phyloP scores from a whole-genome alignment of 2,888 invertebrate genomes.

The Isotomurus palustris region DNA sequence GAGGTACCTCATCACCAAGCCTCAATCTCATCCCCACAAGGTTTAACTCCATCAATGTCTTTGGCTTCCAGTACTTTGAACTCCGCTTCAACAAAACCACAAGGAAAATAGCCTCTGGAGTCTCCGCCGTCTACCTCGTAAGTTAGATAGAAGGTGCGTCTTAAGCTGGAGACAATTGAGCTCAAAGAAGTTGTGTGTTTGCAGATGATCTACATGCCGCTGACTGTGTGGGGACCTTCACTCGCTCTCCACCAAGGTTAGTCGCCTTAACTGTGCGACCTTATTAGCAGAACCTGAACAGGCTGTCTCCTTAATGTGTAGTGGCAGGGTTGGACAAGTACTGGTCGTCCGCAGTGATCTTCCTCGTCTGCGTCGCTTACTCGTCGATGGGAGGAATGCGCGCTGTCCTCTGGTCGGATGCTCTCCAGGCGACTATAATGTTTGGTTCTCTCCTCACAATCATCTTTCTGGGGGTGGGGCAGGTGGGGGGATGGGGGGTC shows the following conservation, averaged over 20 bases:
- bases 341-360: conserved; percentile 34
- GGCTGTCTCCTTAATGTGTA: no score
- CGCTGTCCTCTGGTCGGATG: conserved; percentile 30
- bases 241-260: conserved; percentile 36
- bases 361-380: conserved; percentile 37
- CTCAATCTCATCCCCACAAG: background rate
- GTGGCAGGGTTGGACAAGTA: conserved; percentile 35
- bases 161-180: no score
- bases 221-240: conserved; percentile 29
- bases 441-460: conserved; percentile 21
- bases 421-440: conserved; percentile 38
- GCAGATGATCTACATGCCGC: conserved; percentile 34
- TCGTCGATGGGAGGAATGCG: conserved; percentile 36
- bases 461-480: conserved; percentile 25
- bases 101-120: no score
- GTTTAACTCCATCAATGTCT: no score
- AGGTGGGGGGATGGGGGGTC: conserved; percentile 33
- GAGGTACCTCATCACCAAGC: no score
- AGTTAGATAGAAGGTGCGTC: no score
- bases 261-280: background rate
- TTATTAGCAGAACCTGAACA: background rate
- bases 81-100: no score
- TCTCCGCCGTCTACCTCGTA: no score
- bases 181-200: background rate
- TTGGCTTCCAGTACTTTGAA: no score